Percentiles rank a stretch among this genome's conserved stretches.
Conservation (phyloP, 2,888 invertebrate species). For the Hydrotaea diabolus region DNA sequence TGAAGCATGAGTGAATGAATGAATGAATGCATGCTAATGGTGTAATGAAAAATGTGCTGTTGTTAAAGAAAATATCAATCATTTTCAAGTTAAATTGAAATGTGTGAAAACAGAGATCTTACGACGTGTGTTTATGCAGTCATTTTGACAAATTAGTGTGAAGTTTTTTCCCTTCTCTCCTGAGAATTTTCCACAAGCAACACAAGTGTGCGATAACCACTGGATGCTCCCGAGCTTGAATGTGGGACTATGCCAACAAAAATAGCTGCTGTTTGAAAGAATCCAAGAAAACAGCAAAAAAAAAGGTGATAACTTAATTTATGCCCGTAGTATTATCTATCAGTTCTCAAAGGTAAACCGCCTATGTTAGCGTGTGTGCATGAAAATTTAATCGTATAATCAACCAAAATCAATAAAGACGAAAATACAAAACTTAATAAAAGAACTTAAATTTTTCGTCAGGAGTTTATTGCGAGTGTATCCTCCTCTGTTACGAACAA, state of each 20-base stretch:
- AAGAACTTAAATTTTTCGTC: background rate
- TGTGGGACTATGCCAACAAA: constrained; percentile 8
- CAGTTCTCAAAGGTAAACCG: background rate
- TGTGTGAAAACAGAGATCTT: background rate
- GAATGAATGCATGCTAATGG: background rate
- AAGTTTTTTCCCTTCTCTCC: background rate
- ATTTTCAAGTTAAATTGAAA: constrained; percentile 14
- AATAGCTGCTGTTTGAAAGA: background rate
- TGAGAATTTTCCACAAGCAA: background rate
- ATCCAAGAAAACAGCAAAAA: constrained; percentile 2
- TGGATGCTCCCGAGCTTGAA: background rate
- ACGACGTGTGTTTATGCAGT: constrained; percentile 15
- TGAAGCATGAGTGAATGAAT: background rate
- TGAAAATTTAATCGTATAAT: no score
- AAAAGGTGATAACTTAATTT: constrained; percentile 53
- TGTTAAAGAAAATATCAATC: constrained; percentile 10
- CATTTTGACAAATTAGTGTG: constrained; percentile 27
- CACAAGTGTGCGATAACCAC: background rate
- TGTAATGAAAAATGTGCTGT: constrained; percentile 15
- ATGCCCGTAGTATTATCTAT: background rate
- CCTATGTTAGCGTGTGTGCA: background rate
- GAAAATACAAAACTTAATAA: background rate
- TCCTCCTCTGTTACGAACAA: background rate
- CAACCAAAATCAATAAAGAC: background rate
- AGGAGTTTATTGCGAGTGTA: background rate